phyloP scores from a whole-genome alignment of 2,888 invertebrate species.

The Agrochola litura region DNA sequence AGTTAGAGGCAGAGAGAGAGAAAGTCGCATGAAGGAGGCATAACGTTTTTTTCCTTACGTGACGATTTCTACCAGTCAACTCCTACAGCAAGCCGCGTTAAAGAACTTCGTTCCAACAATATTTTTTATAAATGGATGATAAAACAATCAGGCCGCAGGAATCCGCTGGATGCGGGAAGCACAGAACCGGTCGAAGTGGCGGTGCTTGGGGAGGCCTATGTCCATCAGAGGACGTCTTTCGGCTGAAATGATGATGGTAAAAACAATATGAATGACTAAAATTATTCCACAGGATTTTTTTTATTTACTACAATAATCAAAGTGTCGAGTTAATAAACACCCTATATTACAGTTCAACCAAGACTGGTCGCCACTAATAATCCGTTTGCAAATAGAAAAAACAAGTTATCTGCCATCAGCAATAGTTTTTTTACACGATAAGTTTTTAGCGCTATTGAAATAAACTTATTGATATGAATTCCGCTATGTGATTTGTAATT shows the following conservation, averaged over 20 bases:
- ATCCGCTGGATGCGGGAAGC: no score
- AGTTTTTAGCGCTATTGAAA: constrained; percentile 38
- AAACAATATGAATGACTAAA: no score
- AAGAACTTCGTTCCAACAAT: not conserved
- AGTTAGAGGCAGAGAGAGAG: no score
- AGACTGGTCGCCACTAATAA: constrained; percentile 21
- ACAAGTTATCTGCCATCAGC: constrained; percentile 36
- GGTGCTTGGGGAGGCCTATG: no score
- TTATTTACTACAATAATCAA: not conserved
- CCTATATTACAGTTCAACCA: constrained; percentile 10
- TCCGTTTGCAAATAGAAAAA: constrained; percentile 43
- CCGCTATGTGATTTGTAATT: constrained; percentile 37
- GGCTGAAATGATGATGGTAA: not conserved
- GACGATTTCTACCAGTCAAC: no score
- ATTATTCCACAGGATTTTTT: not conserved
- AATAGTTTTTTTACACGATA: constrained; percentile 26
- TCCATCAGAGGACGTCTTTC: no score
- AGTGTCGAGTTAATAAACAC: not conserved
- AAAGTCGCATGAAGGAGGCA: no score
- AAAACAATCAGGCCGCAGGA: no score
- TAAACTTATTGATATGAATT: constrained; percentile 10
- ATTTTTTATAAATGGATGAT: not conserved
- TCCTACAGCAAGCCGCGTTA: no score
- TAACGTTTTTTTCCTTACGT: no score
- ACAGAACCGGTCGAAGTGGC: no score